Conservation (phyloP, 53 echinoderm and acorn worm genomes). For the Echinometra lucunter region DNA sequence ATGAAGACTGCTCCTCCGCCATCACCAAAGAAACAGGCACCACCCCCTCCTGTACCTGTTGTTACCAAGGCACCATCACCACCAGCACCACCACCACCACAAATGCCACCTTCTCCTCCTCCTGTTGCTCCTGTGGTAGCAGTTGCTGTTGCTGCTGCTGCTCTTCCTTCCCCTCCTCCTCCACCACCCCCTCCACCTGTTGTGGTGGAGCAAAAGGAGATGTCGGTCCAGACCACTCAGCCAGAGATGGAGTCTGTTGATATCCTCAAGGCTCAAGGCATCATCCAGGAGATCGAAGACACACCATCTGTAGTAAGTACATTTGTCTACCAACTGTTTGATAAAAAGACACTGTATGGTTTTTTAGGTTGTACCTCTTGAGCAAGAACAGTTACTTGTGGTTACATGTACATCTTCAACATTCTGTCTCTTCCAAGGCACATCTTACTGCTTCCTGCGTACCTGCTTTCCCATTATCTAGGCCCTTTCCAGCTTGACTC, state of each 20-base stretch:
- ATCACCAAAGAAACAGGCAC: conserved; percentile 61
- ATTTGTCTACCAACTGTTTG: not conserved
- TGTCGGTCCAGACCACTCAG: conserved; percentile 54
- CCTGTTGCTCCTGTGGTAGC: not conserved
- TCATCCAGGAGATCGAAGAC: conserved; percentile 39
- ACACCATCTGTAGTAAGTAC: conserved; percentile 25
- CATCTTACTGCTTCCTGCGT: not conserved
- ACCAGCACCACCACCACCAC: conserved; percentile 48
- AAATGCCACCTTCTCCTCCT: not conserved
- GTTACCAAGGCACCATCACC: conserved; percentile 58
- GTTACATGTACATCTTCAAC: not conserved
- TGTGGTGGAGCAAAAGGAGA: conserved; percentile 50
- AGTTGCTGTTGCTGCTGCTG: not conserved
- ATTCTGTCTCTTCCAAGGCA: not conserved
- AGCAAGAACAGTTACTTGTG: not conserved
- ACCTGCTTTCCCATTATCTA: not conserved
- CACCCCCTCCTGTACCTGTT: conserved; percentile 65
- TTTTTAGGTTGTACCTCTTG: not conserved
- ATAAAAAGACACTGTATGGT: not conserved
- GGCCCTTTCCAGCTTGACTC: not conserved
- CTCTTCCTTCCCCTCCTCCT: conserved; percentile 71
- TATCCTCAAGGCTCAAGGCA: conserved; percentile 72
- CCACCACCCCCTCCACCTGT: conserved; percentile 51
- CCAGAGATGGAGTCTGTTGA: conserved; percentile 56
- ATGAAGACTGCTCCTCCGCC: conserved; percentile 63